Evolutionary conservation across 1,140 invertebrate species (phyloP).

Genomic region (Drosophila prosaltans): DNA sequence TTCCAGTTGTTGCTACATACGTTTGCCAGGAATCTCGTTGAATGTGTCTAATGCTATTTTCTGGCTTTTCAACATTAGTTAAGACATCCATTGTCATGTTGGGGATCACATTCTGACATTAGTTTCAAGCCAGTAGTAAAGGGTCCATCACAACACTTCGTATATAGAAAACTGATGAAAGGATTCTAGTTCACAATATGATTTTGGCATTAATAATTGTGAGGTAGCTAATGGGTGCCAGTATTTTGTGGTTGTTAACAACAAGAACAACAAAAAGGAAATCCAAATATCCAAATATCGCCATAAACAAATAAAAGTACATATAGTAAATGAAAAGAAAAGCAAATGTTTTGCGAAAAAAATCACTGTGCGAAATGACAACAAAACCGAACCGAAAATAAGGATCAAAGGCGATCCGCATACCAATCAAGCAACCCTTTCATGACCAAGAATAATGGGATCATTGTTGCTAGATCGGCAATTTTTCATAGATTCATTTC

Average conservation of each 20-base stretch:
- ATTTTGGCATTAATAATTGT: neutral
- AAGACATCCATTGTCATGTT: slow-evolving; percentile 14
- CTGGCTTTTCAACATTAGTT: slow-evolving; percentile 23
- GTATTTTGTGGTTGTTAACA: slow-evolving; percentile 40
- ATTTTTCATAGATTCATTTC: neutral
- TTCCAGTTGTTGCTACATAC: neutral
- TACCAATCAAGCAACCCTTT: slow-evolving; percentile 66
- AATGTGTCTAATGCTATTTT: slow-evolving; percentile 70
- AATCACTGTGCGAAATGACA: slow-evolving; percentile 49
- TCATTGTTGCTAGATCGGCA: slow-evolving; percentile 50
- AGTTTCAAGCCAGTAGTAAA: slow-evolving; percentile 8
- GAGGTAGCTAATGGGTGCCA: slow-evolving; percentile 28
- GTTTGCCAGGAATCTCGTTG: slow-evolving; percentile 24
- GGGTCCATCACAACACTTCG: neutral
- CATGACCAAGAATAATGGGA: slow-evolving; percentile 35
- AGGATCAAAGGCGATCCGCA: slow-evolving; percentile 56
- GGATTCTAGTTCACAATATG: neutral
- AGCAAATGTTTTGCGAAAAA: slow-evolving; percentile 35
- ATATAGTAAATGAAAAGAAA: slow-evolving; percentile 18
- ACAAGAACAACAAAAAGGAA: slow-evolving; percentile 22
- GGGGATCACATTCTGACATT: slow-evolving; percentile 1
- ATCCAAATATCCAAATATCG: slow-evolving; percentile 44
- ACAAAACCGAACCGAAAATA: slow-evolving; percentile 23
- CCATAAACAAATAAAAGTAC: slow-evolving; percentile 53
- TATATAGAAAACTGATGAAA: neutral